Conservation (phyloP, 2,113 vertebrate genomes). For the Nannobrachium achirus region DNA sequence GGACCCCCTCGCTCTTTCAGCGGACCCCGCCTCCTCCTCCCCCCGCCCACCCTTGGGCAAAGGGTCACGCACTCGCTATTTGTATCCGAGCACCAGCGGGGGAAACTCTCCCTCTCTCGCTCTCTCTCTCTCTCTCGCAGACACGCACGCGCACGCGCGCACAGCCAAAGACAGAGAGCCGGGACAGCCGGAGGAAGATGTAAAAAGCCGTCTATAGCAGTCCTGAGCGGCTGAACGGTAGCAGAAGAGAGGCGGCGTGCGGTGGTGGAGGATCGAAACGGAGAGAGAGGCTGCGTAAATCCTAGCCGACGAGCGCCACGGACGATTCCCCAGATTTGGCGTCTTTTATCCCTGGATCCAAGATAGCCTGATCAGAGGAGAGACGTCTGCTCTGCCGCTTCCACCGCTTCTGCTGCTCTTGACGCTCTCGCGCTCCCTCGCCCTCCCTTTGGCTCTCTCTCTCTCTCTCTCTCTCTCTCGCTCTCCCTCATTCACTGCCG, state of each 20-base stretch:
- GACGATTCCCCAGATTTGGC: constrained; percentile 56
- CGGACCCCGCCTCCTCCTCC: no score
- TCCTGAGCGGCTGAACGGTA: constrained; percentile 68
- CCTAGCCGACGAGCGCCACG: constrained; percentile 65
- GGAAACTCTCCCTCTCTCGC: not conserved
- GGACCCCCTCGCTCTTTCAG: not conserved
- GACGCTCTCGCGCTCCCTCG: constrained; percentile 42
- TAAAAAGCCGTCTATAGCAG: constrained; percentile 37
- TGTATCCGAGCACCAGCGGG: not conserved
- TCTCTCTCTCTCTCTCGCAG: not conserved
- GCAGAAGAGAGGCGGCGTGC: constrained; percentile 71
- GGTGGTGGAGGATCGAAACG: constrained; percentile 63
- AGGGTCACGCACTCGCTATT: constrained; percentile 11
- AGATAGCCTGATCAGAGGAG: constrained; percentile 76
- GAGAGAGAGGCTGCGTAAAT: constrained; percentile 80
- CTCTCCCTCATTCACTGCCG: constrained; percentile 70
- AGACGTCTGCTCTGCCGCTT: constrained; percentile 56
- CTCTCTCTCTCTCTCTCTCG: constrained; percentile 51
- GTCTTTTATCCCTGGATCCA: constrained; percentile 77
- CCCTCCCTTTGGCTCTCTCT: constrained; percentile 40
- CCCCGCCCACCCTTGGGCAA: not conserved
- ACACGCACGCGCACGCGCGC: constrained; percentile 34
- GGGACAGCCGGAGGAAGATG: constrained; percentile 50
- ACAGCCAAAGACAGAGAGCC: constrained; percentile 41
- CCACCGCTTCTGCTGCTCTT: constrained; percentile 62